These are phyloP conservation scores for Micrasema minimum DNA, from an alignment of 1,140 invertebrate genomes.

Conservation along the genomic window DNA sequence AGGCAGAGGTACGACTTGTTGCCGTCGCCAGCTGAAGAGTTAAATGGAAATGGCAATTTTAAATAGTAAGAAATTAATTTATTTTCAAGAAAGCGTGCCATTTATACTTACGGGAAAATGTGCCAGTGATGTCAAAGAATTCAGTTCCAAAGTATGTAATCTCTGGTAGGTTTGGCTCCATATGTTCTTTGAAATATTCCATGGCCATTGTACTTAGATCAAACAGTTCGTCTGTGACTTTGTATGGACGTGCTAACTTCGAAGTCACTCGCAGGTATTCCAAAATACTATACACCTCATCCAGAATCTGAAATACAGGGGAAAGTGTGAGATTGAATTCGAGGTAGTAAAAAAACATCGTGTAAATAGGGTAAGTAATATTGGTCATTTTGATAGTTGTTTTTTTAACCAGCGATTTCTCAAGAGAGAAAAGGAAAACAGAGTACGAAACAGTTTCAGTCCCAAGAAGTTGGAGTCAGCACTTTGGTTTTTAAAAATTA, in stretches of 20 bases:
- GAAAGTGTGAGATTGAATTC: slow-evolving; percentile 1
- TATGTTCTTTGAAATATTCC: slow-evolving; percentile 92
- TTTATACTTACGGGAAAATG: slow-evolving; percentile 73
- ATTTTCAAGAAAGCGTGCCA: too few relatives aligned
- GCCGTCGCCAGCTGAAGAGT: slow-evolving; percentile 68
- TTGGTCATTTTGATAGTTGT: too few relatives aligned
- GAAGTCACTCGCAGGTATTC: slow-evolving; percentile 85
- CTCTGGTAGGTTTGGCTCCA: slow-evolving; percentile 86
- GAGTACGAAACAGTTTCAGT: too few relatives aligned
- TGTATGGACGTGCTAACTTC: slow-evolving; percentile 83
- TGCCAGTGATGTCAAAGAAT: slow-evolving; percentile 78
- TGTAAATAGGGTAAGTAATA: not conserved
- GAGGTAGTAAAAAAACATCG: not conserved
- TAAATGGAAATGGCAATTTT: too few relatives aligned
- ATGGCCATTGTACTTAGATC: slow-evolving; percentile 92
- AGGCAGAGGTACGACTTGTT: slow-evolving; percentile 74
- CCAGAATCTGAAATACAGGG: slow-evolving; percentile 67
- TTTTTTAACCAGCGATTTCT: too few relatives aligned
- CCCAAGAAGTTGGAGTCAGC: too few relatives aligned
- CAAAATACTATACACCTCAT: slow-evolving; percentile 84
- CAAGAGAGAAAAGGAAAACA: too few relatives aligned
- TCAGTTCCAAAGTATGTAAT: slow-evolving; percentile 88
- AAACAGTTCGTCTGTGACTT: slow-evolving; percentile 91
- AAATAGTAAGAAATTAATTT: too few relatives aligned
- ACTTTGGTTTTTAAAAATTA: too few relatives aligned